A percentile compares a stretch with the other conserved stretches of the same genome.
phyloP scores from a whole-genome alignment of 2,113 vertebrate genomes.

The Dendrocopos noguchii region DNA sequence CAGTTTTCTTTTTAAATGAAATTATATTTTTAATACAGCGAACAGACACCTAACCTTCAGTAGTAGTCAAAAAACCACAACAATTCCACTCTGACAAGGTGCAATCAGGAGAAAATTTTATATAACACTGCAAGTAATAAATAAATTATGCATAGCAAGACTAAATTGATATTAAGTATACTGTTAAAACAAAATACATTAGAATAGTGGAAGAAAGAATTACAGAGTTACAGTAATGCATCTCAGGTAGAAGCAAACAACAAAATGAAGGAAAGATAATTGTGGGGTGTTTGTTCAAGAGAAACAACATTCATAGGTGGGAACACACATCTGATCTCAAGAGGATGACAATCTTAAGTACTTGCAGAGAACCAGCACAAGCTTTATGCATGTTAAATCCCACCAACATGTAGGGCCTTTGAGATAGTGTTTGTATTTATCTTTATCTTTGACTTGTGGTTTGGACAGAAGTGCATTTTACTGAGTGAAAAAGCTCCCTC shows the following conservation, averaged over 20 bases:
- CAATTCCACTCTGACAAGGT: constrained; percentile 55
- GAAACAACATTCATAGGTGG: constrained; percentile 48
- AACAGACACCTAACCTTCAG: not conserved
- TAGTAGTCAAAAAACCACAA: constrained; percentile 15
- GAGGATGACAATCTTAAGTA: not conserved
- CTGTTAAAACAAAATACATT: constrained; percentile 63
- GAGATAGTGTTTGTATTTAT: not conserved
- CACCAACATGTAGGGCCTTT: not conserved
- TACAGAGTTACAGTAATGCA: constrained; percentile 62
- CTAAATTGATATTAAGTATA: constrained; percentile 62
- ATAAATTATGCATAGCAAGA: constrained; percentile 65
- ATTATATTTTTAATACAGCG: not conserved
- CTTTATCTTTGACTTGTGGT: not conserved
- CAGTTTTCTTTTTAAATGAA: not conserved
- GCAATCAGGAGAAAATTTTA: constrained; percentile 66
- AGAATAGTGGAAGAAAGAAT: constrained; percentile 47
- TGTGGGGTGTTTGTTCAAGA: constrained; percentile 25
- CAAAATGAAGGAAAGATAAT: constrained; percentile 45
- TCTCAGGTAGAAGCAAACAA: constrained; percentile 58
- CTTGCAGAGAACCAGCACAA: constrained; percentile 13
- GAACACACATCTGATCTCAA: constrained; percentile 1
- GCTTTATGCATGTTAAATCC: constrained; percentile 1
- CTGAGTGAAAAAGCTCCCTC: not conserved
- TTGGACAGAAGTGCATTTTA: not conserved
- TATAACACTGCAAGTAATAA: constrained; percentile 65